Conservation (phyloP, 2,888 invertebrate species). For the Cylloceria caligata region DNA sequence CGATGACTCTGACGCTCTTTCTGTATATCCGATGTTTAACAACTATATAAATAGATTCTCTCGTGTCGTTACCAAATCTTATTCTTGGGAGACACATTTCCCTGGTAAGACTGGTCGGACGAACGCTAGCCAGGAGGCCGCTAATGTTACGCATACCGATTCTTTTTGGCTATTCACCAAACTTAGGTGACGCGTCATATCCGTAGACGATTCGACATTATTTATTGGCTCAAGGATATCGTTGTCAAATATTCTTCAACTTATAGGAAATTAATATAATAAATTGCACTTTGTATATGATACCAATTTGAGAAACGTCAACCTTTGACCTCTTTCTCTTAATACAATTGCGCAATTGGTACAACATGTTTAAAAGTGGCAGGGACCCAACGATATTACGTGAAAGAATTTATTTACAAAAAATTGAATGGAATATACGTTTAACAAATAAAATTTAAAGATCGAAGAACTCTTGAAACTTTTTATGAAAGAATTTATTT, state of each 20-base stretch:
- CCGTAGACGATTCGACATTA: constrained; percentile 46
- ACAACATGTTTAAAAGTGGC: too few relatives aligned
- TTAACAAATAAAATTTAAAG: too few relatives aligned
- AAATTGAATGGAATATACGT: too few relatives aligned
- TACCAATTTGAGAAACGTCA: too few relatives aligned
- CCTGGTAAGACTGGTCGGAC: constrained; percentile 67
- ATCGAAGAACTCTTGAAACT: background rate
- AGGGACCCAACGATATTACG: too few relatives aligned
- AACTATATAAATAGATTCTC: constrained; percentile 75
- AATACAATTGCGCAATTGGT: too few relatives aligned
- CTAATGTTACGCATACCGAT: constrained; percentile 66
- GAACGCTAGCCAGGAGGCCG: constrained; percentile 49
- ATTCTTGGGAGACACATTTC: constrained; percentile 78
- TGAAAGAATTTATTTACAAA: too few relatives aligned
- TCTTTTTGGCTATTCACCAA: constrained; percentile 62
- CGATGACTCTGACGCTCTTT: constrained; percentile 17
- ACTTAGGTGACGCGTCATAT: constrained; percentile 63
- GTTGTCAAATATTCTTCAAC: too few relatives aligned
- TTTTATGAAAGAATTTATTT: background rate
- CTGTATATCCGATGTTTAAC: constrained; percentile 62
- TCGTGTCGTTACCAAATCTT: constrained; percentile 76
- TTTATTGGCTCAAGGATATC: constrained; percentile 62
- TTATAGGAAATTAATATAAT: background rate
- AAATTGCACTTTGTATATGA: too few relatives aligned
- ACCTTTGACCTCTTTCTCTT: too few relatives aligned